These are phyloP conservation scores for Aethina tumida DNA, from an alignment of 1,140 invertebrate genomes.

Conservation along the genomic window DNA sequence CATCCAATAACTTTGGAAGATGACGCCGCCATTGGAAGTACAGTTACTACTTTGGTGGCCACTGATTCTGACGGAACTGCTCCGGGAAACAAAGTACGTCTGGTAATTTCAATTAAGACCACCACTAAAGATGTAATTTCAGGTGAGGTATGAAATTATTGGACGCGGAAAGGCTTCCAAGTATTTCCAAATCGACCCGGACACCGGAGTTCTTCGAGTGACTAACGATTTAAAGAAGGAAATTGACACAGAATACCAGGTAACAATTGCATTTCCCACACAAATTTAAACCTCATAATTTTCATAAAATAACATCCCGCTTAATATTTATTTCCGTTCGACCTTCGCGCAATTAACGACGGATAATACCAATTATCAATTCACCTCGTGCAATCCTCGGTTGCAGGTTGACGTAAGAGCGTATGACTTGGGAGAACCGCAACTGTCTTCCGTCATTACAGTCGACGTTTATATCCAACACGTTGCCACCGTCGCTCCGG, in stretches of 20 bases:
- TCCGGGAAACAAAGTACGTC: constrained; percentile 64
- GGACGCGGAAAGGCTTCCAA: constrained; percentile 67
- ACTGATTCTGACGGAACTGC: constrained; percentile 73
- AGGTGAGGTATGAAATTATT: constrained; percentile 66
- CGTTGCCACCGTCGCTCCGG: constrained; percentile 51
- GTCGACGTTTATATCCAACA: constrained; percentile 76
- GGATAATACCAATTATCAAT: no score
- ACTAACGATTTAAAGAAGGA: constrained; percentile 77
- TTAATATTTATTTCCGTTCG: no score
- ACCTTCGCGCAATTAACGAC: no score
- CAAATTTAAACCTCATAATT: constrained; percentile 2
- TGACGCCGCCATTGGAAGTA: constrained; percentile 67
- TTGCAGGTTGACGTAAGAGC: constrained; percentile 69
- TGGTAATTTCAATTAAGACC: neutral
- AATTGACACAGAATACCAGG: constrained; percentile 73
- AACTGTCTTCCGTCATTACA: constrained; percentile 66
- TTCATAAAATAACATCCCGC: no score
- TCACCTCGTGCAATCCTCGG: constrained; percentile 4
- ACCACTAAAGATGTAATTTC: no score
- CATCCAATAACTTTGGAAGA: constrained; percentile 75
- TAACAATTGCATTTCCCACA: constrained; percentile 26
- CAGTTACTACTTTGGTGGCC: constrained; percentile 66
- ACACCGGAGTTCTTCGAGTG: constrained; percentile 65
- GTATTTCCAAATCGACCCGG: constrained; percentile 80
- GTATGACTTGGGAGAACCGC: constrained; percentile 78